These are phyloP conservation scores for Yasuhikotakia modesta DNA, from an alignment of 2,797 vertebrate genomes.

Conservation along the genomic window DNA sequence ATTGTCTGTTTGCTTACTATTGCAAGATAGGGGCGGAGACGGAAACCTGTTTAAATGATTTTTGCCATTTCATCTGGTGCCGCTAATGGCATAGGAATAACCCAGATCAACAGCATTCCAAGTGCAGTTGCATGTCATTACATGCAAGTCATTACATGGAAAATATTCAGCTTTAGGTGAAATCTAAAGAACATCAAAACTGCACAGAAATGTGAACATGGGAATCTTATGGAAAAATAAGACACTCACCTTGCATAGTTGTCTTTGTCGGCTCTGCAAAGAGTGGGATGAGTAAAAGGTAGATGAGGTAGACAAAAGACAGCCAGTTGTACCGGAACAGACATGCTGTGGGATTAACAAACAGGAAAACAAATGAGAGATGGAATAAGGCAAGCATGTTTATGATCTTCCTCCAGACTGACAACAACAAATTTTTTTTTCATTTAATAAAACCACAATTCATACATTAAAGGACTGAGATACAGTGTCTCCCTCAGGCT, in stretches of 20 bases:
- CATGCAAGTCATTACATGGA: neutral
- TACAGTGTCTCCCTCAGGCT: neutral
- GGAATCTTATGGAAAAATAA: neutral
- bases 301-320: conserved; percentile 90
- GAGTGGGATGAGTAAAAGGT: conserved; percentile 87
- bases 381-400: conserved; percentile 21
- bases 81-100: neutral
- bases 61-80: too few relatives aligned
- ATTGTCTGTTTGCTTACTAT: neutral
- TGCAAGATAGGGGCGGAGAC: neutral
- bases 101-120: neutral
- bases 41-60: too few relatives aligned
- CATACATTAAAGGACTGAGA: conserved; percentile 31
- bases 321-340: conserved; percentile 88
- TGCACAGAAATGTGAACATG: neutral
- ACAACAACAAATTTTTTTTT: too few relatives aligned
- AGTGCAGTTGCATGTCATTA: conserved; percentile 1
- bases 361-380: conserved; percentile 31
- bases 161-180: neutral
- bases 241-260: conserved; percentile 83
- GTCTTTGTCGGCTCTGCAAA: conserved; percentile 86
- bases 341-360: conserved; percentile 72
- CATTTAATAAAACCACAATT: too few relatives aligned
- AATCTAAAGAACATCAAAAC: too few relatives aligned
- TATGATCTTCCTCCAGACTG: conserved; percentile 1